Evolutionary conservation across 2,797 vertebrate species (phyloP), one percentile per base, ranked within the genome.

Genomic region (Malurus splendens): DNA sequence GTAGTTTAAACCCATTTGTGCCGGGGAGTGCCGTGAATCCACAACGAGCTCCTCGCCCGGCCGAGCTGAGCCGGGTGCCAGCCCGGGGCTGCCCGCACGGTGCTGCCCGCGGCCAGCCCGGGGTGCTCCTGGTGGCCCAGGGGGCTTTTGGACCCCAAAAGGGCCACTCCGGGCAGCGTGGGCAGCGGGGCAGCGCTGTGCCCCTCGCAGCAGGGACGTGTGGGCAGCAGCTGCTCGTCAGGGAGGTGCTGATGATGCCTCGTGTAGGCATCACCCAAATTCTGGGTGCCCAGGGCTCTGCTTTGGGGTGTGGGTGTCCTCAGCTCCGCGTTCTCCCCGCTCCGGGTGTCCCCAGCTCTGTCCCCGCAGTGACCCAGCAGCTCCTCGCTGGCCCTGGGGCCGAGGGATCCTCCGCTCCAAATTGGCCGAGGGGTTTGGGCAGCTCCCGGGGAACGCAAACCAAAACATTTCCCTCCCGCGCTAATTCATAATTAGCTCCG

Each of bases 1-100:
- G 95, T 74, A 85, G 95, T 96, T 96, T 96, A 96, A 96, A 93
- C 94, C 93, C 94, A 95, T 96, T 95, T 94, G 93, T 33, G 91
- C 82, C 74, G 74, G 82, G 68, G 86, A 95, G 94, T 95, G 93
- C 90, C 24, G 33, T 66, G 95, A 95, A 96, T 96, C 89, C 88
- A 73, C 95, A 96, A 96, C 87, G 85, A 96, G 93, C 77, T 75
- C 28, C 19, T 7, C 3, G 64, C 56, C 10, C n/a, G 30, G 82
- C 72, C 2, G 22, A 67, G 52, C 61, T 25, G 76, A 87, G 85
- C 48, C 68, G 11, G 68, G 72, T 74, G 76, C 84, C 16, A 4
- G 32, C 44, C 70, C 8, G 66, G 54, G 7, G 30, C 73, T n/a
- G 38, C 84, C 65, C 3, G 0, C 72, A 3, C 6, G 1, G n/a